These are phyloP conservation scores for Drosophila navojoa DNA, from an alignment of 1,140 invertebrate species.

Conservation along the genomic window DNA sequence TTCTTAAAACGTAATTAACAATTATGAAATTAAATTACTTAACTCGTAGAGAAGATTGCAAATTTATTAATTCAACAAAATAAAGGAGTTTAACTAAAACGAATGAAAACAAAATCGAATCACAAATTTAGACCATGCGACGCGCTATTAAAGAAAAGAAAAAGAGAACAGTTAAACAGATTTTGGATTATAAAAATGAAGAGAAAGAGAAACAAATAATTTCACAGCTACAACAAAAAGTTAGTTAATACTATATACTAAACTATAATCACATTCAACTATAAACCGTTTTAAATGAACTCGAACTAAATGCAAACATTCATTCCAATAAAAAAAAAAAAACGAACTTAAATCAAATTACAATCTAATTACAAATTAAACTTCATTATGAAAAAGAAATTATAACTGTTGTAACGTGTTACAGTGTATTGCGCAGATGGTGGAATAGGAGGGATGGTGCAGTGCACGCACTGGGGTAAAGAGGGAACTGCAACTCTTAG, in stretches of 20 bases:
- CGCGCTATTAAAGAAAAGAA: background rate
- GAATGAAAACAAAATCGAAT: constrained; percentile 11
- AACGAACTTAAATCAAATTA: constrained; percentile 22
- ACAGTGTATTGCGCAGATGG: no score
- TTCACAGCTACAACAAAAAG: constrained; percentile 4
- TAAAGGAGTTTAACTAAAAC: background rate
- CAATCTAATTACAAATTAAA: constrained; percentile 28
- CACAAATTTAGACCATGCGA: constrained; percentile 28
- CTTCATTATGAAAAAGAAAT: constrained; percentile 32
- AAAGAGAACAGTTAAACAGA: background rate
- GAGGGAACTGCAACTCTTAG: no score
- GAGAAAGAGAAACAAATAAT: background rate
- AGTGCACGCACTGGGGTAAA: no score
- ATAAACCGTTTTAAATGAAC: constrained; percentile 30
- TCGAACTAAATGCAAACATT: constrained; percentile 9
- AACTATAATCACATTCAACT: constrained; percentile 22
- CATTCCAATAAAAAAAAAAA: background rate
- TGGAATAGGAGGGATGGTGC: no score
- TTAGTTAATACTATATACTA: constrained; percentile 23
- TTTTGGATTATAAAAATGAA: background rate
- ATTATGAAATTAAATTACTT: constrained; percentile 31
- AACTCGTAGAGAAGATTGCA: constrained; percentile 12
- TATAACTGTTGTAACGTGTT: no score
- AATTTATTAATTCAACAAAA: background rate
- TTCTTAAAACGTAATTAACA: constrained; percentile 53